Percentiles rank a stretch among this genome's conserved stretches.
Conservation (phyloP, 2,113 vertebrate genomes). For the Laticauda laticaudata region DNA sequence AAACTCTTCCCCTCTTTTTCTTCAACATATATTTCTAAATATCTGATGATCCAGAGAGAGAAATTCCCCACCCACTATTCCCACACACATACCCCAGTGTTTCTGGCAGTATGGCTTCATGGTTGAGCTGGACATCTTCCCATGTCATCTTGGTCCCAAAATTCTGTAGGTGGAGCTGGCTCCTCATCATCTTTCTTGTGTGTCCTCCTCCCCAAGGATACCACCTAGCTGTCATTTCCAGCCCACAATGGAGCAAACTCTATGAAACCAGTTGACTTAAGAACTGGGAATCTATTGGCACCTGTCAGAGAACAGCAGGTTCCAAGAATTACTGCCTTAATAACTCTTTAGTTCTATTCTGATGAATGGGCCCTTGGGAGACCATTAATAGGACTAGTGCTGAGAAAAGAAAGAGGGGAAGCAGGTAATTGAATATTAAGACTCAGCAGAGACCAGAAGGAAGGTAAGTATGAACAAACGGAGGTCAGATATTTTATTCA, state of each 20-base stretch:
- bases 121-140: too few relatives aligned
- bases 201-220: neutral
- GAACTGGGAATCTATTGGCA: neutral
- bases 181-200: neutral
- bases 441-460: slow-evolving; percentile 16
- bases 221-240: neutral
- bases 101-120: neutral
- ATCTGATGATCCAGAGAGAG: neutral
- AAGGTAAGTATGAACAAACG: neutral
- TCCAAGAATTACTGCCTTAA: slow-evolving; percentile 20
- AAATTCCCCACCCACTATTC: neutral
- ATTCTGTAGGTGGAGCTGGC: neutral
- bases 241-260: neutral
- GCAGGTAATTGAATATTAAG: slow-evolving; percentile 34
- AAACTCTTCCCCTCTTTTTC: neutral
- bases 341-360: slow-evolving; percentile 19
- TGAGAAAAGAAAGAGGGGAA: neutral
- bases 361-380: slow-evolving; percentile 19
- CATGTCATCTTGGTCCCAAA: neutral
- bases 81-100: neutral
- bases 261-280: neutral
- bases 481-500: neutral
- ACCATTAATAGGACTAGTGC: slow-evolving; percentile 14
- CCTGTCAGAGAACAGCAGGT: slow-evolving; percentile 9
- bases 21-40: neutral